Percentiles rank a stretch among this genome's conserved stretches.
These are phyloP conservation scores for Xenopus borealis DNA, from an alignment of 2,113 vertebrate genomes.

Conservation along the genomic window DNA sequence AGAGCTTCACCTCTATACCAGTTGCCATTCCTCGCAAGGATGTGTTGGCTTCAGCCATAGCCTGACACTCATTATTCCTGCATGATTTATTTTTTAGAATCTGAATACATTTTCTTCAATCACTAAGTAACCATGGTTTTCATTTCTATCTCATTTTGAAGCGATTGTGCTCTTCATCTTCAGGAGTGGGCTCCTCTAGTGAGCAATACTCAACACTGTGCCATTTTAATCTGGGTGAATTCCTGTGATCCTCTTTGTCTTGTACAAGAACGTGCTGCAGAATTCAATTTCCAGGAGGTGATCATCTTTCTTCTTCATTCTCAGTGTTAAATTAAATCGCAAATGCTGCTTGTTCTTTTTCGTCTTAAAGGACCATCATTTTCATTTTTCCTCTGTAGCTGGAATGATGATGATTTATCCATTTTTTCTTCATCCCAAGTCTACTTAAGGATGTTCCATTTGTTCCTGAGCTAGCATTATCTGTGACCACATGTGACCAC, in stretches of 20 bases:
- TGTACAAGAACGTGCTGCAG: background rate
- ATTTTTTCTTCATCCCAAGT: too few relatives aligned
- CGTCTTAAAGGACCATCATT: too few relatives aligned
- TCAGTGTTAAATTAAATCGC: background rate
- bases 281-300: background rate
- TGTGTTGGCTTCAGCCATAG: background rate
- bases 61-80: conserved; percentile 1
- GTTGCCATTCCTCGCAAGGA: conserved; percentile 14
- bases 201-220: background rate
- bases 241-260: background rate
- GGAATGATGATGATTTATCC: too few relatives aligned
- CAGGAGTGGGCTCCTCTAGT: background rate
- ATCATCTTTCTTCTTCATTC: background rate
- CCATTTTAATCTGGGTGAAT: background rate
- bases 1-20: background rate
- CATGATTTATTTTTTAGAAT: conserved; percentile 10
- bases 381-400: too few relatives aligned
- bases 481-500: too few relatives aligned
- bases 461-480: too few relatives aligned
- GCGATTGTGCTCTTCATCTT: background rate
- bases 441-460: too few relatives aligned
- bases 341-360: background rate
- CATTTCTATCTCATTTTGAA: conserved; percentile 2
- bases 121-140: conserved; percentile 7
- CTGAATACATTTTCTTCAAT: conserved; percentile 17